Conservation (phyloP, 2,888 invertebrate genomes). For the Luffia ferchaultella region DNA sequence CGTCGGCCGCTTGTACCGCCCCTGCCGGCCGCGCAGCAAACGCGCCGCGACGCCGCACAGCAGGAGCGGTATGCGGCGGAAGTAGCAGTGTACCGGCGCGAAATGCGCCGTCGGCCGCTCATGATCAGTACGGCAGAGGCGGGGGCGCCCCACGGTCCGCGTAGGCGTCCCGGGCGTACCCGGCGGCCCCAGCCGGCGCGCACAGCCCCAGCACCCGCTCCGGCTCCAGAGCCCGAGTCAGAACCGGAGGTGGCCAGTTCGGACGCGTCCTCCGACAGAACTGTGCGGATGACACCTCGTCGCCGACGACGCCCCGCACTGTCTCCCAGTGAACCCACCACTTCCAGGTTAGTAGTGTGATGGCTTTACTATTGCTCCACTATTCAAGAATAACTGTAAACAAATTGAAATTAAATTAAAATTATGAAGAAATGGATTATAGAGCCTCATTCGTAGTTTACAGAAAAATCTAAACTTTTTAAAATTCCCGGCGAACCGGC, state of each 20-base stretch:
- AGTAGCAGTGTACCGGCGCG: slow-evolving; percentile 74
- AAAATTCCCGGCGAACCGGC: too few relatives aligned
- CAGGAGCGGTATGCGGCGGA: slow-evolving; percentile 62
- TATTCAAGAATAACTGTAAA: too few relatives aligned
- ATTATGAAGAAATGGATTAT: too few relatives aligned
- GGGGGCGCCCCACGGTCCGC: slow-evolving; percentile 20
- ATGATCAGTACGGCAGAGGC: slow-evolving; percentile 67
- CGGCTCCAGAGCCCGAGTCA: slow-evolving; percentile 17
- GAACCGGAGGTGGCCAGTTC: slow-evolving; percentile 22
- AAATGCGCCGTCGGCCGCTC: slow-evolving; percentile 79
- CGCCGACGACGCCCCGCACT: slow-evolving; percentile 1
- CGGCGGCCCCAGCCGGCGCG: not conserved
- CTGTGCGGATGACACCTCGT: slow-evolving; percentile 27
- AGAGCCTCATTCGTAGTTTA: too few relatives aligned
- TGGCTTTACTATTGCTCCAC: too few relatives aligned
- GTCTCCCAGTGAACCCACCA: slow-evolving; percentile 20
- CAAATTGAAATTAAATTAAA: too few relatives aligned
- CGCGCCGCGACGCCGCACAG: slow-evolving; percentile 30
- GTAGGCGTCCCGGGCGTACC: not conserved
- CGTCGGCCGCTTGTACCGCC: slow-evolving; percentile 33
- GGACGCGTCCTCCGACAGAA: slow-evolving; percentile 36
- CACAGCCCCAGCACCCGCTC: slow-evolving; percentile 12
- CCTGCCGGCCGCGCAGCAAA: slow-evolving; percentile 19
- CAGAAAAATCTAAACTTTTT: too few relatives aligned
- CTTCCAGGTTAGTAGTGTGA: slow-evolving; percentile 17